Conservation (phyloP, 2,113 vertebrate genomes). For the Alligator sinensis region DNA sequence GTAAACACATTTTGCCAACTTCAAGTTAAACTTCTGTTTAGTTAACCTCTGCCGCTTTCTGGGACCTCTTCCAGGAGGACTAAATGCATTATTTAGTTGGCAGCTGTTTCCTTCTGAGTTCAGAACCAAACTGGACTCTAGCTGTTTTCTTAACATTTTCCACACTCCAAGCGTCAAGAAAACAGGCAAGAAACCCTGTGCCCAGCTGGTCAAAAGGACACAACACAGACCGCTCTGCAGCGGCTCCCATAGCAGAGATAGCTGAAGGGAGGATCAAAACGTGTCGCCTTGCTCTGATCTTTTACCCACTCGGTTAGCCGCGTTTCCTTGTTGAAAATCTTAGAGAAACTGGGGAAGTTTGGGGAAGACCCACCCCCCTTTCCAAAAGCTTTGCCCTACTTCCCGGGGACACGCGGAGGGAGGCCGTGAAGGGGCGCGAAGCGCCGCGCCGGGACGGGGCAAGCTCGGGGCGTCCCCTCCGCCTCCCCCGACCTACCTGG, state of each 20-base stretch:
- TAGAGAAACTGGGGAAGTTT: background rate
- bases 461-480: rapidly evolving
- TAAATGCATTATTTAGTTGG: constrained; percentile 18
- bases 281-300: too few species aligned
- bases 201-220: background rate
- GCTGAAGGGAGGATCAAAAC: too few species aligned
- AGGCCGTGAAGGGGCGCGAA: too few species aligned
- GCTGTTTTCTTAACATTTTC: constrained; percentile 44
- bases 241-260: too few species aligned
- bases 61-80: constrained; percentile 46
- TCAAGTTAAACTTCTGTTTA: constrained; percentile 28
- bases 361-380: background rate
- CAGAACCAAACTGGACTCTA: constrained; percentile 6
- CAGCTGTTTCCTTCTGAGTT: background rate
- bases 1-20: background rate
- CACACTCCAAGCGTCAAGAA: constrained; percentile 24
- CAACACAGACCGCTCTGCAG: background rate
- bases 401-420: too few species aligned
- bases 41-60: constrained; percentile 56
- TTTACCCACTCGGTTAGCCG: too few species aligned
- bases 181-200: background rate
- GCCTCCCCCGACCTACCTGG: background rate
- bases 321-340: too few species aligned
- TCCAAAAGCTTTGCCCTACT: background rate
- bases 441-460: background rate